Evolutionary conservation across 2,888 invertebrate species (phyloP), one percentile per base, ranked within the genome.

Genomic region (Acleris laterana): DNA sequence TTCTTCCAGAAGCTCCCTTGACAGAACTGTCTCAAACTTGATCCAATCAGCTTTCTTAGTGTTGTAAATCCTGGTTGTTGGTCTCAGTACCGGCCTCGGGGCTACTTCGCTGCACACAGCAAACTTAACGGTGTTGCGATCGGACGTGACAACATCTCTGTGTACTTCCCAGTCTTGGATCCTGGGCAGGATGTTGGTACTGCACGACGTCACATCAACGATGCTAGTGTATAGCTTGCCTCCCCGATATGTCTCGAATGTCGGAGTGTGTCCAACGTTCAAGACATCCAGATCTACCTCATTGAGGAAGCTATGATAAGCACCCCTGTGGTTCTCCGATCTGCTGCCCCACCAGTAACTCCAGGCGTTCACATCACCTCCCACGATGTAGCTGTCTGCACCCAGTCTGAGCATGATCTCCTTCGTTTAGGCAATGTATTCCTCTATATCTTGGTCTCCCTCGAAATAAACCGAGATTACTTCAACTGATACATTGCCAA

Each of bases 161-260:
- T 70, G 60, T 5, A 73, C 72, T 44, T 38, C 64, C 74, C 74
- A 75, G 20, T 69, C 42, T 7, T 70, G 59, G 0, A 74, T 53
- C 52, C 48, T 71, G 1, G 63, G 67, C 19, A 74, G 60, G 0
- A 74, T 17, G n/a, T 28, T 32, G 2, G 32, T 28, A 11, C 58
- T 63, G 55, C 72, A 72, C n/a, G 70, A 67, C 6, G 73, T 71
- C 3, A 72, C 67, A 20, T 74, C 73, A 5, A 72, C 71, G 2
- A 50, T 42, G 58, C 74, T 74, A 0, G 57, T 62, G 62, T 42
- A 70, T 0, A 64, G 32, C 16, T 11, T 66, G 7, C 44, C 65
- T 11, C 68, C 61, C n/a, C 73, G 58, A 38, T 25, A 49, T 1
- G n/a, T n/a, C n/a, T n/a, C n/a, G n/a, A n/a, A n/a, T n/a, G 25